Percentiles rank a stretch among this genome's conserved stretches.
Evolutionary conservation across 2,888 invertebrate species (phyloP).

Genomic region (Drosophila falleni): DNA sequence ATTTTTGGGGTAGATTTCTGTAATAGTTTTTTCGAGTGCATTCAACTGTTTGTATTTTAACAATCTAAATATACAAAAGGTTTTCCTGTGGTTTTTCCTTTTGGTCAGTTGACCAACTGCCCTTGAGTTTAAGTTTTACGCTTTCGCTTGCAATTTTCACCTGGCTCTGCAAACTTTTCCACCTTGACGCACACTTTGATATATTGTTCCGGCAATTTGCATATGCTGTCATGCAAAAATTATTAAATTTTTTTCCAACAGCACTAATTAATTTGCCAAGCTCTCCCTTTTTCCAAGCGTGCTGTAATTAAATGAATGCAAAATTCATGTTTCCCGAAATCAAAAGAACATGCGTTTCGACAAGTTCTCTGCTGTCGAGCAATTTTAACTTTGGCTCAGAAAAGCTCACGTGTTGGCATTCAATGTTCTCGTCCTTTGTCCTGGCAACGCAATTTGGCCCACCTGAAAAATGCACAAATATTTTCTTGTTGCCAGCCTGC

Average conservation of each 20-base stretch:
- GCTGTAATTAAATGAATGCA: slow-evolving; percentile 83
- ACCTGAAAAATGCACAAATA: slow-evolving; percentile 58
- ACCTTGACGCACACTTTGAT: slow-evolving; percentile 73
- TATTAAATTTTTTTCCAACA: slow-evolving; percentile 59
- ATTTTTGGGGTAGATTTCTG: slow-evolving; percentile 12
- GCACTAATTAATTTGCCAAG: slow-evolving; percentile 71
- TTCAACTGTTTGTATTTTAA: slow-evolving; percentile 80
- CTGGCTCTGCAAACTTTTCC: slow-evolving; percentile 47
- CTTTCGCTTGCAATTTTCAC: slow-evolving; percentile 51
- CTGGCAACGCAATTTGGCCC: slow-evolving; percentile 25
- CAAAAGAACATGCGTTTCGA: slow-evolving; percentile 72
- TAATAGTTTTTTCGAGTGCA: slow-evolving; percentile 50
- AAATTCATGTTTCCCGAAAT: slow-evolving; percentile 80
- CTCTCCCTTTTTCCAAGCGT: not conserved
- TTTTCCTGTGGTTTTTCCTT: slow-evolving; percentile 13
- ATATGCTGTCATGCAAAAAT: slow-evolving; percentile 81
- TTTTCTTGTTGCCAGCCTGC: slow-evolving; percentile 39
- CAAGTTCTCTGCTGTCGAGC: slow-evolving; percentile 71
- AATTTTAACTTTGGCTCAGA: slow-evolving; percentile 57
- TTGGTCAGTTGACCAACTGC: slow-evolving; percentile 74
- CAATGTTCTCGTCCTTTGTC: slow-evolving; percentile 26
- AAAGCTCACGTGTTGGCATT: slow-evolving; percentile 71
- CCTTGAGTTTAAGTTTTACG: slow-evolving; percentile 58
- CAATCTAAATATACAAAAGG: slow-evolving; percentile 43
- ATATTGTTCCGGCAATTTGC: slow-evolving; percentile 66